A percentile compares a stretch with the other conserved stretches of the same genome.
Conservation (phyloP, 2,797 vertebrate genomes). For the Phoxinus dragarum region DNA sequence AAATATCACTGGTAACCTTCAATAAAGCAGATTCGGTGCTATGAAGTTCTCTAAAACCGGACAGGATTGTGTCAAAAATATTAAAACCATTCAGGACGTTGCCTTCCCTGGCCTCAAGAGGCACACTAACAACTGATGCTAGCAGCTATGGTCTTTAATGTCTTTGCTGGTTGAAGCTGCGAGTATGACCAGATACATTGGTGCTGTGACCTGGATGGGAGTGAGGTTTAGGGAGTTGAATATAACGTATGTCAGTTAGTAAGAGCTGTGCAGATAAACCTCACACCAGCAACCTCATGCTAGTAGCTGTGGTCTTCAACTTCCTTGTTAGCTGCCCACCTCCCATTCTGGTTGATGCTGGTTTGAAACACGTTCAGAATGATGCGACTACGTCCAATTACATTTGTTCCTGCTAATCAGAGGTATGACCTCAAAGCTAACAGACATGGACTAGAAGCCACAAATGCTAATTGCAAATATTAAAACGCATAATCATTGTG, state of each 20-base stretch:
- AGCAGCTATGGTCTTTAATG: no score
- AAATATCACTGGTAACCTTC: background rate
- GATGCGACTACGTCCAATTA: background rate
- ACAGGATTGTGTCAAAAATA: no score
- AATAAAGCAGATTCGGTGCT: background rate
- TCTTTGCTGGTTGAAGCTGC: no score
- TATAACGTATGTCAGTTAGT: background rate
- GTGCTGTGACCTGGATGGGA: background rate
- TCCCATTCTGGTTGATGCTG: background rate
- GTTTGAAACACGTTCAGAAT: background rate
- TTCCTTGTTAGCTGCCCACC: background rate
- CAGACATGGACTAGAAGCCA: background rate
- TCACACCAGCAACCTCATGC: background rate
- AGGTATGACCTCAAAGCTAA: background rate
- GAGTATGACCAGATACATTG: background rate
- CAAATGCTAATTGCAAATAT: background rate
- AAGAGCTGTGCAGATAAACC: background rate
- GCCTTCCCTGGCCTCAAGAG: no score
- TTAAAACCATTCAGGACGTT: no score
- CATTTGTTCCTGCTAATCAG: background rate
- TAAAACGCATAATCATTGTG: background rate
- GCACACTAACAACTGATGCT: no score
- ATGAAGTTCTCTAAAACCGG: background rate
- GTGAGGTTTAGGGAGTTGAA: background rate
- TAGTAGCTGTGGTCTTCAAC: background rate